Evolutionary conservation across 2,888 invertebrate genomes (phyloP).

Genomic region (Torymus aiolomorphi): DNA sequence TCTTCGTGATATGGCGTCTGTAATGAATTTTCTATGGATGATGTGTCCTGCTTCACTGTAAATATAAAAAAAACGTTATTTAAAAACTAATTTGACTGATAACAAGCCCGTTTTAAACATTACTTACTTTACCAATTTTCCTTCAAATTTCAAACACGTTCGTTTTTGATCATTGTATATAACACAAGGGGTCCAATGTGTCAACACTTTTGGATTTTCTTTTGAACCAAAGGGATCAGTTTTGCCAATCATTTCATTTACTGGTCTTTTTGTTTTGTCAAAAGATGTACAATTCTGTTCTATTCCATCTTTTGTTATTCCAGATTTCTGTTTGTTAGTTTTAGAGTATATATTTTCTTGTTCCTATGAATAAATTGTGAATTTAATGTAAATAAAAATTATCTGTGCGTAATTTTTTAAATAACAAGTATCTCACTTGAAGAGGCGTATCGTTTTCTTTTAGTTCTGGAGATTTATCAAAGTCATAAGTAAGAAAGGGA

Average conservation of each 20-base stretch:
- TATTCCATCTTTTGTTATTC: too few species aligned
- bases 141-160: conserved; percentile 66
- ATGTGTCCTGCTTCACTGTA: conserved; percentile 67
- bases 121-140: conserved; percentile 68
- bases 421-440: conserved; percentile 23
- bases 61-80: conserved; percentile 32
- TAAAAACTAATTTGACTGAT: too few species aligned
- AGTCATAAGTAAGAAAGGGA: conserved; percentile 51
- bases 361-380: too few species aligned
- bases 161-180: conserved; percentile 51
- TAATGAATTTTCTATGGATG: conserved; percentile 63
- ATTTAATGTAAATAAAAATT: not conserved
- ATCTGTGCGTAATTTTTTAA: not conserved
- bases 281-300: too few species aligned
- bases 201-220: conserved; percentile 64
- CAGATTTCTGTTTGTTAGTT: too few species aligned
- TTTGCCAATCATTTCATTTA: not conserved
- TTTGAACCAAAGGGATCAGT: conserved; percentile 60
- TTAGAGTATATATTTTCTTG: too few species aligned
- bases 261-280: too few species aligned
- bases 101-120: too few species aligned
- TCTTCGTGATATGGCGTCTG: conserved; percentile 62
- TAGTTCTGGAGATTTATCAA: conserved; percentile 41
- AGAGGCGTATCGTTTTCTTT: conserved; percentile 8
- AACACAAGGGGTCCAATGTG: conserved; percentile 67